Conservation (phyloP, 2,113 vertebrate species). For the Rhinichthys klamathensis region DNA sequence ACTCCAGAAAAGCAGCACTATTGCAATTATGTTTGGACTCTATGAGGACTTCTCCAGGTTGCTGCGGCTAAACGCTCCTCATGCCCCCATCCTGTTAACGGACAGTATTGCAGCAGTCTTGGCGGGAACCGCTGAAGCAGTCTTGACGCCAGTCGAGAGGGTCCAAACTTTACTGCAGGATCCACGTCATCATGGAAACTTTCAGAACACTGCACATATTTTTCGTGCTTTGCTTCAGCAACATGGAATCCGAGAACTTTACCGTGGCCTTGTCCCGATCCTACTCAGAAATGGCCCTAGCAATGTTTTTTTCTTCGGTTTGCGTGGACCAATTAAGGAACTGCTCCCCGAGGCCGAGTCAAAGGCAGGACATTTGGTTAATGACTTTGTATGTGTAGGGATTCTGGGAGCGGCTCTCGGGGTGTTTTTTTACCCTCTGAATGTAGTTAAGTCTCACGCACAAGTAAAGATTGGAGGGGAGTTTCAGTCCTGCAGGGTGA, state of each 20-base stretch:
- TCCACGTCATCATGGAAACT: conserved; percentile 87
- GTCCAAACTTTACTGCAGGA: conserved; percentile 95
- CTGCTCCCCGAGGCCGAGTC: conserved; percentile 82
- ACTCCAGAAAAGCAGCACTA: conserved; percentile 89
- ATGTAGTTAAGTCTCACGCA: conserved; percentile 90
- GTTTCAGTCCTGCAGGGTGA: conserved; percentile 83
- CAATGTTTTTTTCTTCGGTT: conserved; percentile 90
- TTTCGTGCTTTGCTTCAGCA: conserved; percentile 82
- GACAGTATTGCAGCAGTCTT: conserved; percentile 85
- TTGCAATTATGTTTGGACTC: conserved; percentile 92
- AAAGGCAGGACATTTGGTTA: conserved; percentile 80
- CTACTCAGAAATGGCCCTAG: conserved; percentile 90
- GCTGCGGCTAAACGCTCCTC: conserved; percentile 70
- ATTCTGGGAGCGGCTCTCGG: conserved; percentile 87
- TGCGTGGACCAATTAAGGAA: conserved; percentile 91
- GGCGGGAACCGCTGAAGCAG: conserved; percentile 87
- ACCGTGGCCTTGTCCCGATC: conserved; percentile 89
- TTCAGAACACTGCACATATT: conserved; percentile 92
- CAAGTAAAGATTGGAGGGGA: conserved; percentile 91
- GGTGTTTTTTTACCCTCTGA: conserved; percentile 90
- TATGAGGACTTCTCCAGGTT: conserved; percentile 90
- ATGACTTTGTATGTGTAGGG: conserved; percentile 93
- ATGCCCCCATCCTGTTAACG: conserved; percentile 80
- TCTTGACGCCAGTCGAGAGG: conserved; percentile 88
- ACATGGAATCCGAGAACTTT: conserved; percentile 87